These are phyloP conservation scores for Virgularia gustaviana DNA, from an alignment of 92 coral and sea anemone species.

Conservation along the genomic window DNA sequence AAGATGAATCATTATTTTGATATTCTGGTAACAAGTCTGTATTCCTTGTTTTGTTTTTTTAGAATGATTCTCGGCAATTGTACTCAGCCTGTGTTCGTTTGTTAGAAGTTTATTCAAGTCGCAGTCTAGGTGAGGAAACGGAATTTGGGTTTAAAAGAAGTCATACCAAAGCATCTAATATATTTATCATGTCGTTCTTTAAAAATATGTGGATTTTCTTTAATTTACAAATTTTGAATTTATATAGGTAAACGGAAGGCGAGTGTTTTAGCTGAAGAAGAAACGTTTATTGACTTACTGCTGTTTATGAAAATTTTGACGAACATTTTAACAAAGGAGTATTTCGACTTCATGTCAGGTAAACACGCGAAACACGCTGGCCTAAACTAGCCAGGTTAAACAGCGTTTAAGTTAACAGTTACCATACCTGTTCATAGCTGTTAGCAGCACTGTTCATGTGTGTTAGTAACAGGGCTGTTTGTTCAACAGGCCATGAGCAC, in stretches of 20 bases:
- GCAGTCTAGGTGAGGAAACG: conserved; percentile 70
- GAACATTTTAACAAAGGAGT: conserved; percentile 71
- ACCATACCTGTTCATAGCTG: no score
- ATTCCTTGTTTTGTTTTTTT: conserved; percentile 15
- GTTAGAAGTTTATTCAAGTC: conserved; percentile 77
- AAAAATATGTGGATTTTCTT: no score
- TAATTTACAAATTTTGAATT: background rate
- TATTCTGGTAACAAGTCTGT: no score
- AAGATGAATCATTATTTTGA: no score
- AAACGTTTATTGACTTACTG: conserved; percentile 71
- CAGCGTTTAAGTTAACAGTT: no score
- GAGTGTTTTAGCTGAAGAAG: conserved; percentile 72
- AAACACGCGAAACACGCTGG: no score
- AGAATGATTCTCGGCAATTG: conserved; percentile 65
- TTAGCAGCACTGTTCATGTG: no score
- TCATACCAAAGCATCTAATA: no score
- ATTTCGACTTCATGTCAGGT: conserved; percentile 64
- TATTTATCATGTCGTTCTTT: no score
- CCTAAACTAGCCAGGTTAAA: no score
- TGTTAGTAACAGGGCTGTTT: no score
- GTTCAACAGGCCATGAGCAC: no score
- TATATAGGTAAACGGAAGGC: conserved; percentile 69
- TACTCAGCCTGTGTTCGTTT: conserved; percentile 72
- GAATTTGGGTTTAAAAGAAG: background rate
- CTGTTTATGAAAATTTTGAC: conserved; percentile 80